These are phyloP conservation scores for Amphipoea oculea DNA, from an alignment of 2,888 invertebrate species.

Conservation along the genomic window DNA sequence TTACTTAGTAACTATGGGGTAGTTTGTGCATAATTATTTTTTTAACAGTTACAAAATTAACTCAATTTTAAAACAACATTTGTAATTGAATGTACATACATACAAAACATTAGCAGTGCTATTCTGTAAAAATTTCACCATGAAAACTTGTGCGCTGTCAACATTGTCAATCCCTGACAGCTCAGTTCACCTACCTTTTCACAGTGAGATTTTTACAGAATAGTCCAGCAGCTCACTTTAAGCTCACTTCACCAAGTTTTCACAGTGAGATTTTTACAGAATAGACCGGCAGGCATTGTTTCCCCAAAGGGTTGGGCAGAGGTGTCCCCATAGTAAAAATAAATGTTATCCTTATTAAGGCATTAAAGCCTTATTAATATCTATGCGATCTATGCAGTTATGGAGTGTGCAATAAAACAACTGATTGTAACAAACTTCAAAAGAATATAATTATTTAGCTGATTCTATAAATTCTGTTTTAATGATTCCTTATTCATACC, in stretches of 20 bases:
- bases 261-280: not conserved
- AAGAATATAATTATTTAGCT: too few species aligned
- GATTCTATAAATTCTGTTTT: too few species aligned
- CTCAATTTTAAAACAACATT: not conserved
- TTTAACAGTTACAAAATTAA: not conserved
- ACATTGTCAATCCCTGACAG: not conserved
- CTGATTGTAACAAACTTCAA: too few species aligned
- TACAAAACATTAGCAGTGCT: not conserved
- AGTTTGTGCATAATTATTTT: conserved; percentile 1
- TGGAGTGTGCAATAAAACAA: too few species aligned
- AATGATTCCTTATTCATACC: too few species aligned
- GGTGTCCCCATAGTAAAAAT: not conserved
- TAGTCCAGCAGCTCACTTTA: not conserved
- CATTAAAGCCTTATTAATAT: too few species aligned
- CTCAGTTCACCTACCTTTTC: too few species aligned
- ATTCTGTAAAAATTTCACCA: not conserved
- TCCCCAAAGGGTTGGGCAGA: not conserved
- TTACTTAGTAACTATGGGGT: conserved; percentile 12
- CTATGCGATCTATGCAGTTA: too few species aligned
- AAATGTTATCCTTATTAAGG: too few species aligned
- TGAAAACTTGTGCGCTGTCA: not conserved
- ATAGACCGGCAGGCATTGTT: not conserved
- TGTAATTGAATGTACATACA: not conserved
- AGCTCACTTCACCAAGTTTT: not conserved
- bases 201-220: not conserved